Evolutionary conservation across 53 echinoderm and acorn worm genomes (phyloP).

Genomic region (Zoroaster sp.): DNA sequence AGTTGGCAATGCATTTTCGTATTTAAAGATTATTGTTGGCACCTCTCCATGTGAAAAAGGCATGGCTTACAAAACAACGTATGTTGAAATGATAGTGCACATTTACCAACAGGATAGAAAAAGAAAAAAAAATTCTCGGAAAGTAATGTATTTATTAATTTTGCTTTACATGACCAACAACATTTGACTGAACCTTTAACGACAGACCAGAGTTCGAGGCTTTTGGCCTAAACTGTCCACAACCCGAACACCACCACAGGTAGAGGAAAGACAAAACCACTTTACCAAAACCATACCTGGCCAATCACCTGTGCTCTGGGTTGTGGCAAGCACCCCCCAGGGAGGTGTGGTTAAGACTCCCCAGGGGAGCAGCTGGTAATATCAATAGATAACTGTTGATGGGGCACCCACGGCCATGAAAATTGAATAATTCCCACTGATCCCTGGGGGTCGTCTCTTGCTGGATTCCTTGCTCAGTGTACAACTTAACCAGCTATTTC

Average conservation of each 20-base stretch:
- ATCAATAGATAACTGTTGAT: conserved; percentile 29
- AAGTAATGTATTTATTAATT: no score
- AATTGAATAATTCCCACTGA: conserved; percentile 42
- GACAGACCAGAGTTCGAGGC: neutral
- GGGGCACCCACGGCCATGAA: conserved; percentile 33
- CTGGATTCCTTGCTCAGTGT: neutral
- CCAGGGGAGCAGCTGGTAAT: conserved; percentile 13
- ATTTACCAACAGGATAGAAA: no score
- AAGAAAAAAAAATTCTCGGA: no score
- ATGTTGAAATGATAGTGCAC: no score
- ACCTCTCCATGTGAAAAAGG: no score
- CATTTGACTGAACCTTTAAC: no score
- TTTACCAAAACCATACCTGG: neutral
- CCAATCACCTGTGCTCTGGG: neutral
- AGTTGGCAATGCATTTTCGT: no score
- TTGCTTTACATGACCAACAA: no score
- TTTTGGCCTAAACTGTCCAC: no score
- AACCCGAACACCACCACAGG: neutral
- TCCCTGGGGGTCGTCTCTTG: conserved; percentile 3
- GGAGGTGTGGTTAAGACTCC: conserved; percentile 17
- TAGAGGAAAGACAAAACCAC: neutral
- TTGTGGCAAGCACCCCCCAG: neutral
- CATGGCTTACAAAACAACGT: no score
- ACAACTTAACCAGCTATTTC: neutral
- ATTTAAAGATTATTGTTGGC: no score